Evolutionary conservation across 2,113 vertebrate genomes (phyloP).

Genomic region (Tupaia tana): DNA sequence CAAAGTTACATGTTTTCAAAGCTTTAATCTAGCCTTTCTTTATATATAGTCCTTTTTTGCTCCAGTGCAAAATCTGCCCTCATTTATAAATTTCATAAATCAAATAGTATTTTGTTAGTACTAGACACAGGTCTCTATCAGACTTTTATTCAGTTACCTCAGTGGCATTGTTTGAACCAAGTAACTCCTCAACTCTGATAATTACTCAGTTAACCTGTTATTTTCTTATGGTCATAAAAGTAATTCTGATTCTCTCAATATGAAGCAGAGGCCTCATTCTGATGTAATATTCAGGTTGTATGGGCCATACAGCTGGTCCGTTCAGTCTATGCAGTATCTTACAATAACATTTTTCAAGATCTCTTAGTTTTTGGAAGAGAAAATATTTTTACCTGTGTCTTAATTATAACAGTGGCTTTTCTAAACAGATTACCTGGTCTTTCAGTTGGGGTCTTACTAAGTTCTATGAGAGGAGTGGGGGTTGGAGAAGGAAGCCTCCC

Average conservation of each 20-base stretch:
- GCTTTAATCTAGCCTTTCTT: background rate
- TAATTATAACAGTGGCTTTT: background rate
- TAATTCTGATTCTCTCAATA: background rate
- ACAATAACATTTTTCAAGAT: background rate
- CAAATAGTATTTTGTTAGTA: conserved; percentile 21
- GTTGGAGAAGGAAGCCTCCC: background rate
- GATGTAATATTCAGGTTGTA: background rate
- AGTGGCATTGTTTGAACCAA: conserved; percentile 24
- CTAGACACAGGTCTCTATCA: background rate
- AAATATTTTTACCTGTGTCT: background rate
- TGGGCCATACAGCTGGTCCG: background rate
- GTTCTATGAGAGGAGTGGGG: background rate
- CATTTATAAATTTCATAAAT: background rate
- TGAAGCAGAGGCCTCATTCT: background rate
- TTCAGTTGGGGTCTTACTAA: background rate
- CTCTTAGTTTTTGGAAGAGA: background rate
- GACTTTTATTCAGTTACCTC: background rate
- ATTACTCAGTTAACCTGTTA: background rate
- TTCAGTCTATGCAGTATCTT: background rate
- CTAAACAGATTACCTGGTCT: background rate
- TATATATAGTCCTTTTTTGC: background rate
- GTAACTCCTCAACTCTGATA: background rate
- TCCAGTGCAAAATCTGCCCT: background rate
- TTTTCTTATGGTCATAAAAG: background rate
- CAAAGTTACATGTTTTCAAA: background rate